Evolutionary conservation across 1,140 invertebrate genomes (phyloP).

Genomic region (Gryllus bimaculatus): DNA sequence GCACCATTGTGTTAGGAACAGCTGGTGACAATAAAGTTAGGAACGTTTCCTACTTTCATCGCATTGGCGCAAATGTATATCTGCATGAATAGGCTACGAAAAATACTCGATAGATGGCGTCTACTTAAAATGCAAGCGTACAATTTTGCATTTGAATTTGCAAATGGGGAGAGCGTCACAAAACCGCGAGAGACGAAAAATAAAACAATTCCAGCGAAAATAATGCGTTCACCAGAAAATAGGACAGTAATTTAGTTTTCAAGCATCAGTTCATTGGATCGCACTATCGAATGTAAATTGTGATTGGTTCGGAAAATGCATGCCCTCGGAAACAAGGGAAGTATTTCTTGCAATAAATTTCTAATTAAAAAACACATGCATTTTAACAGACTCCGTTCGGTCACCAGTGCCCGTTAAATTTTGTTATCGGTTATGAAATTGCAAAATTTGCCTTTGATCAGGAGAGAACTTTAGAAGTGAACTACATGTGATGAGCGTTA

Average conservation of each 20-base stretch:
- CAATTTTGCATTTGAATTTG: not conserved
- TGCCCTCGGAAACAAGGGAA: not conserved
- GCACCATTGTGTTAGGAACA: no score
- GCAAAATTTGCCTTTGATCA: not conserved
- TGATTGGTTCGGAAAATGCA: not conserved
- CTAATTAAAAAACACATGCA: not conserved
- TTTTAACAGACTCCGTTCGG: not conserved
- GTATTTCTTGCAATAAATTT: not conserved
- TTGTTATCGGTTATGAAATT: not conserved
- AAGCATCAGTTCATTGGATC: not conserved
- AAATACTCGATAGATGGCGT: not conserved
- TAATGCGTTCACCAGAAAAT: not conserved
- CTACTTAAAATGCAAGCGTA: not conserved
- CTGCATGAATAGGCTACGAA: not conserved
- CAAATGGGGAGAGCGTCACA: not conserved
- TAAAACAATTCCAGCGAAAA: not conserved
- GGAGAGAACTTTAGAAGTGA: not conserved
- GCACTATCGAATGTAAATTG: not conserved
- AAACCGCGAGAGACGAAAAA: not conserved
- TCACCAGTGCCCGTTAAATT: not conserved
- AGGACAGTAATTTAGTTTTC: not conserved
- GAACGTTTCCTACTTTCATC: no score
- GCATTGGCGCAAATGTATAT: not conserved
- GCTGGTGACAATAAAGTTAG: no score
- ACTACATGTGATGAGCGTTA: not conserved